A percentile compares a stretch with the other conserved stretches of the same genome.
These are phyloP conservation scores for Auanema freiburgensis DNA, from an alignment of 2,888 invertebrate species.

Conservation along the genomic window DNA sequence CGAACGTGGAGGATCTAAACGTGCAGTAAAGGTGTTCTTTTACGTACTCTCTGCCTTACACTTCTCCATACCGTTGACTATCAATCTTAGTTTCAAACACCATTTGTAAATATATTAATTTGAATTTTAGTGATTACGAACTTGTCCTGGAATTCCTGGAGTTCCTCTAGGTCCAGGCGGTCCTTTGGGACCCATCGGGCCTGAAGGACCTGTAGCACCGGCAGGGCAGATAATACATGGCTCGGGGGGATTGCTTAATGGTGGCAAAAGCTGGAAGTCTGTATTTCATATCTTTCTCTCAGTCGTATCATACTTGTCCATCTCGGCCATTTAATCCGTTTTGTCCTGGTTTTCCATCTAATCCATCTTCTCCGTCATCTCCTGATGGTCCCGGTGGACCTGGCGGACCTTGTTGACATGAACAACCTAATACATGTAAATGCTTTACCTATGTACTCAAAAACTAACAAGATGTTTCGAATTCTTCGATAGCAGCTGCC, in stretches of 20 bases:
- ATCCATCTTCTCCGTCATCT: slow-evolving; percentile 43
- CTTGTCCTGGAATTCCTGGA: slow-evolving; percentile 17
- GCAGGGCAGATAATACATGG: slow-evolving; percentile 62
- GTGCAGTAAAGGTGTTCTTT: no score
- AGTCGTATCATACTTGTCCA: slow-evolving; percentile 34
- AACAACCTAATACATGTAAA: slow-evolving; percentile 26
- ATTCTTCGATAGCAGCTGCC: slow-evolving; percentile 34
- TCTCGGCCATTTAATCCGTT: slow-evolving; percentile 39
- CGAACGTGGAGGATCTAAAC: no score
- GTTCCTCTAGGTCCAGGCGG: slow-evolving; percentile 39
- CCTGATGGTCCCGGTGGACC: slow-evolving; percentile 45
- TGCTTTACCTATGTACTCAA: background rate
- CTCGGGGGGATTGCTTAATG: slow-evolving; percentile 43
- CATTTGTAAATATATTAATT: no score
- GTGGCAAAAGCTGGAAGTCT: slow-evolving; percentile 21
- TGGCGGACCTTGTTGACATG: slow-evolving; percentile 41
- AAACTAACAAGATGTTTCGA: slow-evolving; percentile 22
- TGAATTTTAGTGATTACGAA: no score
- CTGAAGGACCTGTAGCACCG: slow-evolving; percentile 48
- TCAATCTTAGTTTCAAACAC: no score
- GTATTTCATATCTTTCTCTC: no score
- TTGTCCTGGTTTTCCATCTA: slow-evolving; percentile 41
- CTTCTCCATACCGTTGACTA: no score
- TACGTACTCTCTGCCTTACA: no score
- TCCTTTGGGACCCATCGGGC: slow-evolving; percentile 37